Conservation (phyloP, 2,888 invertebrate species). For the Mechanitis messenoides region DNA sequence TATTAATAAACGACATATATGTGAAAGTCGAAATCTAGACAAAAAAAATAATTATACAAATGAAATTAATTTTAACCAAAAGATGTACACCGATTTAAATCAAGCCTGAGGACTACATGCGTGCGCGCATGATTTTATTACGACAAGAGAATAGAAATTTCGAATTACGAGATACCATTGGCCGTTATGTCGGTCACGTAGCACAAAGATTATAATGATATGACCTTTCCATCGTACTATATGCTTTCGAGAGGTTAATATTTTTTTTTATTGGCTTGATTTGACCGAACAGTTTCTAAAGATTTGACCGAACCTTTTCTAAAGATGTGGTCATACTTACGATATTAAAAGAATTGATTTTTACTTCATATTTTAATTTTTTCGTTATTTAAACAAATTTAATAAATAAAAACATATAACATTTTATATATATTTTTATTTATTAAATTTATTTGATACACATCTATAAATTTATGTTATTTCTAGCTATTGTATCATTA, state of each 20-base stretch:
- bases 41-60: neutral
- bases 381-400: too few species aligned
- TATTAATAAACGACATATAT: too few species aligned
- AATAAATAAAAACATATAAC: too few species aligned
- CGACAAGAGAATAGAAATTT: slow-evolving; percentile 71
- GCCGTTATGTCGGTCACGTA: slow-evolving; percentile 66
- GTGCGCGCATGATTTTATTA: slow-evolving; percentile 67
- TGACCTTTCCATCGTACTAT: slow-evolving; percentile 67
- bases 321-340: slow-evolving; percentile 33
- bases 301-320: slow-evolving; percentile 45
- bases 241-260: slow-evolving; percentile 54
- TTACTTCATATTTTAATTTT: neutral
- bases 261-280: slow-evolving; percentile 66
- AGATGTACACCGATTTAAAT: slow-evolving; percentile 40
- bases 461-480: too few species aligned
- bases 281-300: slow-evolving; percentile 38
- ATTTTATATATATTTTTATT: too few species aligned
- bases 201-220: slow-evolving; percentile 62
- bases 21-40: neutral
- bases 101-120: slow-evolving; percentile 44
- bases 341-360: neutral
- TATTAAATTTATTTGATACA: too few species aligned
- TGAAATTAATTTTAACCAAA: slow-evolving; percentile 18
- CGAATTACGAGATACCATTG: slow-evolving; percentile 55
- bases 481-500: too few species aligned